Base-by-base conservation (phyloP, 2,888 invertebrate genomes). In the Drosophila lacicola region DNA sequence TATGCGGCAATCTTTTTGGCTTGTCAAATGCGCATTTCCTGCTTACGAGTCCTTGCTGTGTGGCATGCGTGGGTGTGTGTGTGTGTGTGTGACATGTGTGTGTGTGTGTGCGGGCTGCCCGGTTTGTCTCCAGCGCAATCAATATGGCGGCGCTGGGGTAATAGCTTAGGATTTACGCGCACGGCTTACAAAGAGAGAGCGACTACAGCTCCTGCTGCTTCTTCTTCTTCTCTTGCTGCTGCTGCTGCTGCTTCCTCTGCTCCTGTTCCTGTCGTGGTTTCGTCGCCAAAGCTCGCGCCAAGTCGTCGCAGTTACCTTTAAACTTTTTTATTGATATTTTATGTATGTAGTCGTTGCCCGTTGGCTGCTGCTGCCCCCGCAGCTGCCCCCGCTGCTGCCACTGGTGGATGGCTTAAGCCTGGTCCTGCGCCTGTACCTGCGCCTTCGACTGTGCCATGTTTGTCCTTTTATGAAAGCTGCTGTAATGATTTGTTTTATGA, bases 1-100 rank as follows among this genome's bases (percentile, higher is more conserved):
- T 70, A 79, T 81, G 81, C 74, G 84, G 84, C 87, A 83, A 85
- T 84, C 88, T 84, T 87, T 88, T 88, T 85, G 85, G 85, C 88
- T 83, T 88, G 85, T 85, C 85, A 85, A 85, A 85, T 85, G 85
- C 85, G 85, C 86, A 85, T 85, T 85, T 85, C 86, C 88, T 85
- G 83, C 84, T 84, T 88, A 79, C 74, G 71, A 77, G 80, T 74
- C 63, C 74, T 76, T 37, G 57, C 42, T 56, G 25, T 57, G n/a
- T 42, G 4, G 47, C 17, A 2, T 60, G 21, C 49, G 49, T 44
- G 17, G 45, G 34, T 56, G 44, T 44, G 11, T 21, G n/a, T 33
- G 47, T 33, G 47, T 2, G 54, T 33, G 44, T 42, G 45, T 44
- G 49, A 17, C 17, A 17, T 54, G 60, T 46, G 42, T 54, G 65